Evolutionary conservation across 2,888 invertebrate species (phyloP), one percentile per base, ranked within the genome.

Genomic region (Pseudoips prasinana): DNA sequence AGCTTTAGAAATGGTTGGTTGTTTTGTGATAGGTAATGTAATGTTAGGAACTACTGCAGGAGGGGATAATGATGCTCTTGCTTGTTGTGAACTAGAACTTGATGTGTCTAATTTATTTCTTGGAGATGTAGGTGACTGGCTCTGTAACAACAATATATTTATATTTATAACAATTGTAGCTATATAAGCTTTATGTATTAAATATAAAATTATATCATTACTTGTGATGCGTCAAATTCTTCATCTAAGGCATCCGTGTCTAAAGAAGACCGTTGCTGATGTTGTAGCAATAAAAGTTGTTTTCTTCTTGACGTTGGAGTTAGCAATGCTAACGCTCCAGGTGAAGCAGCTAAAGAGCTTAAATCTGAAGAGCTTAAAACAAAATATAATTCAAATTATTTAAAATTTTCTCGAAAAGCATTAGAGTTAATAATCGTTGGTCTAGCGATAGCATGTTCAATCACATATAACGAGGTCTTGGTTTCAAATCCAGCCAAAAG

Each of bases 261-360:
- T 79, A 96, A 92, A 7, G 95, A 95, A 37, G 95, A 95, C 47
- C 95, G 88, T 74, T 96, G 96, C 67, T 95, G 95, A 72, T 96
- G 96, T 69, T 95, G 95, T 30, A 95, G 78, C 55, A 95, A 76
- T 20, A 96, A 82, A 19, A 94, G 86, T 64, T 95, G 94, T 79
- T 95, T 94, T 56, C 95, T 90, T 63, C 93, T 91, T 1, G 95
- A 94, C 4, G 95, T 94, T 0, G 96, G 95, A 9, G 96, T 95
- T 17, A 95, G 70, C 31, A 94, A 73, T 20, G 91, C 90, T 29
- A 91, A 81, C 8, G 90, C 90, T 26, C 90, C 90, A 11, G 89
- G 89, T 11, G 88, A 84, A 19, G 91, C 87, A 20, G 91, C 90
- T 29, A 89, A 64, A 7, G 88, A 89, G 68, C 88, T 88, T 20